Percentiles rank a stretch among this genome's conserved stretches.
Evolutionary conservation across 2,113 vertebrate genomes (phyloP).

Genomic region (Saccopteryx bilineata): DNA sequence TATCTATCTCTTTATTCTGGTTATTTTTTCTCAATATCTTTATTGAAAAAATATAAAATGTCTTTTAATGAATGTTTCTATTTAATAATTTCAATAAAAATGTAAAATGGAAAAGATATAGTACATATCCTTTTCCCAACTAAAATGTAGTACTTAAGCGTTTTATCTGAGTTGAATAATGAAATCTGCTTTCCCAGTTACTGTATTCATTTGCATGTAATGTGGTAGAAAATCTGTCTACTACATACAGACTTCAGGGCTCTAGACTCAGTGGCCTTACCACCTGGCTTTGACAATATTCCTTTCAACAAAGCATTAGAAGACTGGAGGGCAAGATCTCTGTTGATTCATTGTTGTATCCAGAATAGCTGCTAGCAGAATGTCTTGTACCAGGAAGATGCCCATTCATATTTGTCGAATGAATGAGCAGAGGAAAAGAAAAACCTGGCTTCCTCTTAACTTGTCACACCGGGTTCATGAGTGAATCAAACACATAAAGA

Average conservation of each 20-base stretch:
- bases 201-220: conserved; percentile 40
- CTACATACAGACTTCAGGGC: conserved; percentile 49
- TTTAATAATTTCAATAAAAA: neutral
- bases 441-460: conserved; percentile 34
- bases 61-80: neutral
- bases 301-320: conserved; percentile 44
- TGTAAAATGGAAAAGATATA: neutral
- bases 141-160: conserved; percentile 14
- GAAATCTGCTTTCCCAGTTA: neutral
- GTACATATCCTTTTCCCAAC: neutral
- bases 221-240: neutral
- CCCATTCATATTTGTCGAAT: conserved; percentile 74
- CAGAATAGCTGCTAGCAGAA: conserved; percentile 58
- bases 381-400: conserved; percentile 55
- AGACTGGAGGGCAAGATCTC: conserved; percentile 45
- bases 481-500: neutral
- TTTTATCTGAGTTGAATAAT: conserved; percentile 56
- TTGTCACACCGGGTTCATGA: conserved; percentile 44
- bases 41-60: conserved; percentile 4
- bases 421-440: conserved; percentile 57
- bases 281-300: conserved; percentile 63
- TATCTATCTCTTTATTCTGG: neutral
- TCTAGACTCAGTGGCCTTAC: conserved; percentile 25
- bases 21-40: conserved; percentile 27
- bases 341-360: conserved; percentile 46